phyloP scores from a whole-genome alignment of 2,797 vertebrate genomes.

The Sorex maritimensis region DNA sequence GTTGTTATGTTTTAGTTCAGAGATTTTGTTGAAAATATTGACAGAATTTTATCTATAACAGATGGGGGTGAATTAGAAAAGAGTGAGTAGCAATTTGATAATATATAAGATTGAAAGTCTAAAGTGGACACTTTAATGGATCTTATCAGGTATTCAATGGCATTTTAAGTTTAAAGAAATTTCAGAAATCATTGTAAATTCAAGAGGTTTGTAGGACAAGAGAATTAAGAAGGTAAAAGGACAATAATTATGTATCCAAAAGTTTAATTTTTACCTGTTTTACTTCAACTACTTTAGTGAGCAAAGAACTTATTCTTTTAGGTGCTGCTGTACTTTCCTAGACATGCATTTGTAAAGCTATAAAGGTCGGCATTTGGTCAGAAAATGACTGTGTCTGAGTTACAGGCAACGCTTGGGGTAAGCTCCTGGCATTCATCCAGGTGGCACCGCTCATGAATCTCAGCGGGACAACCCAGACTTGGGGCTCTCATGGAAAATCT shows the following conservation, averaged over 20 bases:
- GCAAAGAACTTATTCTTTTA: constrained; percentile 51
- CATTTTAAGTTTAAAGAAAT: constrained; percentile 24
- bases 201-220: constrained; percentile 2
- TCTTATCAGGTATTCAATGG: constrained; percentile 26
- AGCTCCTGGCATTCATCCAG: not conserved
- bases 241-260: constrained; percentile 9
- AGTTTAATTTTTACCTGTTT: constrained; percentile 61
- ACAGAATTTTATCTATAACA: constrained; percentile 70
- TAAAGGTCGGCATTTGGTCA: constrained; percentile 10
- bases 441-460: not conserved
- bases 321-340: not conserved
- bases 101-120: constrained; percentile 49
- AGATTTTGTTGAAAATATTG: constrained; percentile 72
- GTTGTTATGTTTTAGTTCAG: constrained; percentile 64
- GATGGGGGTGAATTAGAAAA: constrained; percentile 11
- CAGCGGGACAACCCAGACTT: not conserved
- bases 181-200: constrained; percentile 47
- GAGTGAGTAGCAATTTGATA: constrained; percentile 12
- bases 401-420: not conserved
- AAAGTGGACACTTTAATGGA: constrained; percentile 47
- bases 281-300: constrained; percentile 28
- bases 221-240: constrained; percentile 19
- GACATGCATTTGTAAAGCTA: not conserved
- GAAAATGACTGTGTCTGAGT: constrained; percentile 8
- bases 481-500: constrained; percentile 27